Evolutionary conservation across 2,888 invertebrate genomes (phyloP), one percentile per base, ranked within the genome.

Genomic region (Trissolcus japonicus): DNA sequence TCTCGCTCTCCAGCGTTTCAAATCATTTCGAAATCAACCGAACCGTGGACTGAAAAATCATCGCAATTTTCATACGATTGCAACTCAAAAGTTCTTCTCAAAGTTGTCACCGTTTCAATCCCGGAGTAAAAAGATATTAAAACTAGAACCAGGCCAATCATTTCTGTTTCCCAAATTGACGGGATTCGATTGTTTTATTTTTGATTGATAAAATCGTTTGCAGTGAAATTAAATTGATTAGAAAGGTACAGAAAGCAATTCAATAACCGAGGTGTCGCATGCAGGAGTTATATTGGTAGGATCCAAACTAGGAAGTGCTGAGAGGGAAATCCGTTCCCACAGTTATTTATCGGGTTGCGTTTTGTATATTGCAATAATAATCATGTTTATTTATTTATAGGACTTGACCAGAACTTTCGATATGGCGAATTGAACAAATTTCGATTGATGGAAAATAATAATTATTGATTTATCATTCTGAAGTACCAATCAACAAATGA

Each of bases 231-330:
- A 7, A 35, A 35, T 35, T 35, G 35, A 35, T 35, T 35, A 35
- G 35, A 35, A 35, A 35, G 25, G 0, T 25, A 25, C 4, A 6
- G 35, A 35, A 35, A 35, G 35, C 35, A 35, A 35, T 35, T 35
- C 35, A 35, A 35, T 35, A 35, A 35, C 11, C 35, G 35, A 60
- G 60, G 65, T 60, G 60, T 72, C 59, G 51, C 60, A 54, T 13
- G 4, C 7, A 11, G 35, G 35, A 9, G 40, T 60, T 73, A 60
- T 66, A 55, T 67, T 9, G 35, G 35, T 11, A 35, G 35, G 53
- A 54, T 74, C 41, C 65, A 55, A 51, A 67, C 74, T 74, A 74
- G 74, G 74, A 74, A 74, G 74, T 74, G 54, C 40, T 67, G 13
- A 73, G 60, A 57, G 74, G 74, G 43, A 67, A 67, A 67, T 74